A percentile compares a stretch with the other conserved stretches of the same genome.
Conservation (phyloP, 2,113 vertebrate genomes). For the Morone chrysops region DNA sequence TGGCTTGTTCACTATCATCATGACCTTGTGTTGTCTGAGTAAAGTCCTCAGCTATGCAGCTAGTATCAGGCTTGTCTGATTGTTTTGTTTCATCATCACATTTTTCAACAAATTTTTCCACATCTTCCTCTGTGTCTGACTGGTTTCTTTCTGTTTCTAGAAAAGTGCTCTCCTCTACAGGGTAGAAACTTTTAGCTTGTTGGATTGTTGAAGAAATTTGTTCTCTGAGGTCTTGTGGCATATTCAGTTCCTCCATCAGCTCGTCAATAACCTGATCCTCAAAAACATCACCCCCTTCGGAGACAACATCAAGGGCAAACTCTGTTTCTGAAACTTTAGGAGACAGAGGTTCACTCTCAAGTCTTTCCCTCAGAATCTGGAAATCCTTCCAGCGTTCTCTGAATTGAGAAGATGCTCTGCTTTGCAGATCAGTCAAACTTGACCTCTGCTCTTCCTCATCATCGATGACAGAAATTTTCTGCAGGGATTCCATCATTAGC, state of each 20-base stretch:
- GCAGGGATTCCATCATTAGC: conserved; percentile 87
- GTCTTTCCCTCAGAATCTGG: conserved; percentile 67
- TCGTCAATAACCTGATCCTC: conserved; percentile 74
- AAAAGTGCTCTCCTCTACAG: conserved; percentile 56
- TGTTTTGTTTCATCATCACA: conserved; percentile 10
- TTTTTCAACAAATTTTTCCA: conserved; percentile 53
- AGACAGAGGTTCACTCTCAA: conserved; percentile 71
- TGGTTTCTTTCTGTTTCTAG: conserved; percentile 51
- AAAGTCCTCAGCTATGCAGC: conserved; percentile 4
- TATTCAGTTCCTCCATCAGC: conserved; percentile 79
- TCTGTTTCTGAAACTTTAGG: conserved; percentile 73
- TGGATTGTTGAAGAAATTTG: conserved; percentile 72
- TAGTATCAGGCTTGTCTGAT: conserved; percentile 22
- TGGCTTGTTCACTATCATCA: background rate
- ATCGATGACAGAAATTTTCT: conserved; percentile 84
- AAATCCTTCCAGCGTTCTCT: conserved; percentile 79
- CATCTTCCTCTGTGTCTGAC: conserved; percentile 64
- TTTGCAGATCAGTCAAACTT: conserved; percentile 84
- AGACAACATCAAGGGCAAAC: conserved; percentile 69
- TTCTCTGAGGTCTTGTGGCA: conserved; percentile 75
- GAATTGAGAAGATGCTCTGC: conserved; percentile 79
- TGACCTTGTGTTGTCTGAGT: conserved; percentile 1
- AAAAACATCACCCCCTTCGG: conserved; percentile 62
- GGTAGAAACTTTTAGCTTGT: conserved; percentile 57
- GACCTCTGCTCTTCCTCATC: conserved; percentile 86